Evolutionary conservation across 2,888 invertebrate species (phyloP).

Genomic region (Phyto melanocephala): DNA sequence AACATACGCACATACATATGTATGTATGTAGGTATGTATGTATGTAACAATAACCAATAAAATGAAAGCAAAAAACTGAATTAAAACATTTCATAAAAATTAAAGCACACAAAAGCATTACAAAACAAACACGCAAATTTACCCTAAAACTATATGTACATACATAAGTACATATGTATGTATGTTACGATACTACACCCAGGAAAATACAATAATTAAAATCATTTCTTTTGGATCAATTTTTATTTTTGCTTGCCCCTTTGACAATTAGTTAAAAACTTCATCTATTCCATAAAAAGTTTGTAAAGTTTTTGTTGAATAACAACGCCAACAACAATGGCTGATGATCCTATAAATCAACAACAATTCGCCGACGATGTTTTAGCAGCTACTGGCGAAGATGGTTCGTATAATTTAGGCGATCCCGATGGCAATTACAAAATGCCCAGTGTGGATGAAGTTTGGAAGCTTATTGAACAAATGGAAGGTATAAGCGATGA

Average conservation of each 20-base stretch:
- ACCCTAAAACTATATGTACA: no score
- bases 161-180: no score
- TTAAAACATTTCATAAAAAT: no score
- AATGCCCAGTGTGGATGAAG: constrained; percentile 81
- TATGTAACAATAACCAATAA: no score
- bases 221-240: no score
- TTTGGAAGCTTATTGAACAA: constrained; percentile 81
- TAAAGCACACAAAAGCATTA: constrained; percentile 7
- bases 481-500: constrained; percentile 82
- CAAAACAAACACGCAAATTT: not conserved
- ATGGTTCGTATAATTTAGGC: constrained; percentile 65
- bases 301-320: constrained; percentile 30
- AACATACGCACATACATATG: no score
- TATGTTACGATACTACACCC: no score
- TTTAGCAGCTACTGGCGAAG: constrained; percentile 71
- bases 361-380: constrained; percentile 74
- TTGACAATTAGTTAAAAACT: no score
- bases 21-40: no score
- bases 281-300: constrained; percentile 24
- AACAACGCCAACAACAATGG: constrained; percentile 66
- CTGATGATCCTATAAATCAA: constrained; percentile 74
- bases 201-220: no score
- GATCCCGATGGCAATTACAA: constrained; percentile 74
- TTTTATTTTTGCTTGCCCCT: no score
- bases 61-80: no score